Evolutionary conservation across 2,888 invertebrate species (phyloP).

Genomic region (Drosophila hawaiiensis): DNA sequence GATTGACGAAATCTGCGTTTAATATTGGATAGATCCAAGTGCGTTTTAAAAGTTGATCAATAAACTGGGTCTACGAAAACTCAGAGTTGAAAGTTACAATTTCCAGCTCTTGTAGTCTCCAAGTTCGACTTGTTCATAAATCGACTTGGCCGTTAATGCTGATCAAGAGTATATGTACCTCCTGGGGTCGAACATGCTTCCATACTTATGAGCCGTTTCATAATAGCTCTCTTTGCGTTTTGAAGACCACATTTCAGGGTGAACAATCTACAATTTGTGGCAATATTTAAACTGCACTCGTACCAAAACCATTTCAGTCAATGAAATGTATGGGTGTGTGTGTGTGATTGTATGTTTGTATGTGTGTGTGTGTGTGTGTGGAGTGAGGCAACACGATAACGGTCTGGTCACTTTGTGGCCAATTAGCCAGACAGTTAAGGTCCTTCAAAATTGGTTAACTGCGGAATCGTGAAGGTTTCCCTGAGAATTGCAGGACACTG

Average conservation of each 20-base stretch:
- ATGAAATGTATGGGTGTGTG: background rate
- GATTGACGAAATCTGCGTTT: background rate
- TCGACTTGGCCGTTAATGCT: background rate
- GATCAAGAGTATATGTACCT: background rate
- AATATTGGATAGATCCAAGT: background rate
- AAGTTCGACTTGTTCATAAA: background rate
- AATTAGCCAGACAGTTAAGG: conserved; percentile 1
- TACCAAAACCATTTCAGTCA: background rate
- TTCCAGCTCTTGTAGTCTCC: background rate
- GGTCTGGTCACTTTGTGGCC: conserved; percentile 3
- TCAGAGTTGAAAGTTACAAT: background rate
- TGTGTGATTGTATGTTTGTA: background rate
- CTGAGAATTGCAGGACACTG: background rate
- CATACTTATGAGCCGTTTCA: background rate
- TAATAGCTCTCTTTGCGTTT: background rate
- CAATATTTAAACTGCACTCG: background rate
- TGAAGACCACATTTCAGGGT: too few relatives aligned
- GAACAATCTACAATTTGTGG: background rate
- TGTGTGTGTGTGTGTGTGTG: background rate
- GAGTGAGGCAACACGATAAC: background rate
- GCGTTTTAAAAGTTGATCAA: background rate
- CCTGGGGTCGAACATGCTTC: background rate
- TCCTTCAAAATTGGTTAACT: background rate
- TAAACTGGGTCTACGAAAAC: background rate
- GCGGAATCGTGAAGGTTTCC: background rate